Conservation (phyloP, 2,113 vertebrate species). For the Myiozetetes cayanensis region DNA sequence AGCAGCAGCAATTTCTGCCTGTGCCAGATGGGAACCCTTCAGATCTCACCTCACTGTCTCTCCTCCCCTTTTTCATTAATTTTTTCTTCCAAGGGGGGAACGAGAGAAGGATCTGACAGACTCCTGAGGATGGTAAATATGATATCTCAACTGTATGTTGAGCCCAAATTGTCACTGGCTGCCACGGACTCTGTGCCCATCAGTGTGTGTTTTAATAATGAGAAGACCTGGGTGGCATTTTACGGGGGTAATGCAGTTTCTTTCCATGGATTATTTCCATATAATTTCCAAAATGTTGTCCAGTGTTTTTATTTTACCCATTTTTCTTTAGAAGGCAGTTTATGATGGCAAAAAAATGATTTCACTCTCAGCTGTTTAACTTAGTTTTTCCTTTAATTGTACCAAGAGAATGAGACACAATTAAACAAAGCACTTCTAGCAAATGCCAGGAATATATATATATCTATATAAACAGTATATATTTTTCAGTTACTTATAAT, state of each 20-base stretch:
- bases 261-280: constrained; percentile 53
- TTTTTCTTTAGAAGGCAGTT: constrained; percentile 24
- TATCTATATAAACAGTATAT: constrained; percentile 56
- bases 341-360: neutral
- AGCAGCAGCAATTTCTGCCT: constrained; percentile 41
- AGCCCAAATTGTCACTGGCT: constrained; percentile 47
- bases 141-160: constrained; percentile 56
- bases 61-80: constrained; percentile 58
- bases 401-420: constrained; percentile 30
- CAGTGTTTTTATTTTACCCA: constrained; percentile 43
- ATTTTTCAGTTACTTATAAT: constrained; percentile 64
- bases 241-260: constrained; percentile 20
- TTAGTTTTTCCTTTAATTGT: constrained; percentile 40
- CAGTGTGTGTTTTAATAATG: constrained; percentile 55
- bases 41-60: constrained; percentile 1
- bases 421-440: constrained; percentile 70
- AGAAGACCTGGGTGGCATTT: constrained; percentile 52
- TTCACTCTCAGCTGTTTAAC: neutral
- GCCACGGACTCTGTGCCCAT: constrained; percentile 13
- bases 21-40: constrained; percentile 25
- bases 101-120: constrained; percentile 57
- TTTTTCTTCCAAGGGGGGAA: constrained; percentile 8
- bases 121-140: constrained; percentile 62
- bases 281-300: constrained; percentile 52
- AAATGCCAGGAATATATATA: constrained; percentile 51